A percentile compares a stretch with the other conserved stretches of the same genome.
These are phyloP conservation scores for Danio aesculapii DNA, from an alignment of 2,797 vertebrate species.

Conservation along the genomic window DNA sequence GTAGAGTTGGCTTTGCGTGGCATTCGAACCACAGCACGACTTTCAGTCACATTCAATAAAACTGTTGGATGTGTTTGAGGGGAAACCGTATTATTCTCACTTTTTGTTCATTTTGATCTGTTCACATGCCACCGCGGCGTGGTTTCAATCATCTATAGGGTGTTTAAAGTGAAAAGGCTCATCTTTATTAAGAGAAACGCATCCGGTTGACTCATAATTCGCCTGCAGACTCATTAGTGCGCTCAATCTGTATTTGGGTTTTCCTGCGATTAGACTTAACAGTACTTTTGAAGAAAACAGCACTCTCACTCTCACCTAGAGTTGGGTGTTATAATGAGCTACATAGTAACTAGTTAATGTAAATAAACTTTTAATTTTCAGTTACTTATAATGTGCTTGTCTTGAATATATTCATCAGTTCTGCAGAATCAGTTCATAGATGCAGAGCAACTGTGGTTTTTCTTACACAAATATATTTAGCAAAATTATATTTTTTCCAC, in stretches of 20 bases:
- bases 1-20: background rate
- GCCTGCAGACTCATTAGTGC: background rate
- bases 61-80: background rate
- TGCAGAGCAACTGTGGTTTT: no score
- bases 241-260: background rate
- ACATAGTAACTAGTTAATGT: no score
- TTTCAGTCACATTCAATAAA: background rate
- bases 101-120: background rate
- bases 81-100: background rate
- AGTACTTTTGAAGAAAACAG: no score
- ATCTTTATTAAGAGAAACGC: background rate
- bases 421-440: no score
- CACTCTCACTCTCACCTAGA: no score
- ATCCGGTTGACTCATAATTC: background rate
- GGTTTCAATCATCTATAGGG: background rate
- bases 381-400: no score
- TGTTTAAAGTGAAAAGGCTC: background rate
- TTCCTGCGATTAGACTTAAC: no score
- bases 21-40: background rate
- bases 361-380: no score
- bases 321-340: no score
- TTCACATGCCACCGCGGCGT: slow-evolving; percentile 1
- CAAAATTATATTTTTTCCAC: no score
- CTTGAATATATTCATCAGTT: no score
- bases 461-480: no score